phyloP scores from a whole-genome alignment of 2,888 invertebrate genomes.

The Mythimna albipuncta region DNA sequence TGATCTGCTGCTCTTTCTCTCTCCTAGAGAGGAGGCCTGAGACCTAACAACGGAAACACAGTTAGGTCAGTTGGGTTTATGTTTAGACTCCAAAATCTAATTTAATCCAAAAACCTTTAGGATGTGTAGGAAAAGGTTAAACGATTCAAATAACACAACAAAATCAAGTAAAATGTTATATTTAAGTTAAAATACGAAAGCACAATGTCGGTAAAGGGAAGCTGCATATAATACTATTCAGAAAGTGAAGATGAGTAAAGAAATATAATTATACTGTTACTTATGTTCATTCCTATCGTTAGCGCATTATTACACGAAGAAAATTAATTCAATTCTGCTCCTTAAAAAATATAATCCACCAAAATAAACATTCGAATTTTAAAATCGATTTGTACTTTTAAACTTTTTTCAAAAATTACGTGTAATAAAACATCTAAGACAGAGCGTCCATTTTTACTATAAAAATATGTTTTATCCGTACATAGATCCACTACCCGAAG shows the following conservation, averaged over 20 bases:
- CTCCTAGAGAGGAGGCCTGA: no score
- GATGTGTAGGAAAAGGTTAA: not conserved
- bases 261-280: conserved; percentile 5
- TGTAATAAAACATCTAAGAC: conserved; percentile 43
- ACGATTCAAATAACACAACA: conserved; percentile 47
- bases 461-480: conserved; percentile 65
- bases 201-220: conserved; percentile 55
- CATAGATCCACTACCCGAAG: conserved; percentile 36
- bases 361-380: conserved; percentile 1
- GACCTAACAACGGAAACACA: no score
- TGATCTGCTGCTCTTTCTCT: no score
- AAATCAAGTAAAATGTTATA: conserved; percentile 55
- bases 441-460: conserved; percentile 61
- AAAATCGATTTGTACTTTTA: conserved; percentile 34
- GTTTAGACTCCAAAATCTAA: no score
- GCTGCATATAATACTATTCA: conserved; percentile 39
- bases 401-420: conserved; percentile 25
- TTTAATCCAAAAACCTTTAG: no score
- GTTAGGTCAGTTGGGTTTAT: no score
- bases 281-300: conserved; percentile 1
- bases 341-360: conserved; percentile 5
- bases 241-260: conserved; percentile 10
- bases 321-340: not conserved
- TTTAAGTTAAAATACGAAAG: conserved; percentile 60
- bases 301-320: not conserved